Evolutionary conservation across 2,888 invertebrate genomes (phyloP), one percentile per base, ranked within the genome.

Genomic region (Agrotis segetum): DNA sequence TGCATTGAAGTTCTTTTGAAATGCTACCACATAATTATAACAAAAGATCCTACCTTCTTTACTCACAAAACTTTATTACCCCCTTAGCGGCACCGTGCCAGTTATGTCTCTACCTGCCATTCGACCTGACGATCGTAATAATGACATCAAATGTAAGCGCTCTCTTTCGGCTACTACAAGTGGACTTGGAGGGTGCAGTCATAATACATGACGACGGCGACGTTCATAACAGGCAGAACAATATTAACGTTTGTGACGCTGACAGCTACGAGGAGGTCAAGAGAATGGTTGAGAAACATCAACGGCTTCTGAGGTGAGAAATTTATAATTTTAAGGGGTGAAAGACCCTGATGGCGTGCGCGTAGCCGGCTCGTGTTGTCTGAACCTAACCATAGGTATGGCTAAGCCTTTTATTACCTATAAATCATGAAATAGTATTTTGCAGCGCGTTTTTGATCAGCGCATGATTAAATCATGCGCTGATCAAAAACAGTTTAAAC

Each of bases 121-220:
- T 76, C 50, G 85, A 83, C 46, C 19, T 85, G n/a, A 55, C 74
- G 3, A 75, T 87, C 16, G 73, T 84, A 0, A 71, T 69, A 0
- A 71, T 86, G 53, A 84, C 86, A 0, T 76, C 77, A 5, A 84
- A 88, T 44, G 67, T 88, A 9, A 87, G 88, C 64, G 62, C 71
- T 14, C 74, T 88, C 14, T 62, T 88, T 9, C 71, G 80, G 0
- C 60, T 87, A 0, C 68, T 88, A 0, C 86, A 88, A 74, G 60
- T 68, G 1, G 87, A 88, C 17, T 56, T 88, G 49, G 63, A 76
- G 56, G 74, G 72, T 9, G 63, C 82, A 0, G 58, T 85, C 44
- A 63, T 59, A 53, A 29, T 46, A 13, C 44, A 47, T 2, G 62
- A 61, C n/a, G 56, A 59, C n/a, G 62, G 60, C n/a, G 56, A 59